Evolutionary conservation across 2,888 invertebrate species (phyloP), one percentile per base, ranked within the genome.

Genomic region (Blastobasis lacticolella): DNA sequence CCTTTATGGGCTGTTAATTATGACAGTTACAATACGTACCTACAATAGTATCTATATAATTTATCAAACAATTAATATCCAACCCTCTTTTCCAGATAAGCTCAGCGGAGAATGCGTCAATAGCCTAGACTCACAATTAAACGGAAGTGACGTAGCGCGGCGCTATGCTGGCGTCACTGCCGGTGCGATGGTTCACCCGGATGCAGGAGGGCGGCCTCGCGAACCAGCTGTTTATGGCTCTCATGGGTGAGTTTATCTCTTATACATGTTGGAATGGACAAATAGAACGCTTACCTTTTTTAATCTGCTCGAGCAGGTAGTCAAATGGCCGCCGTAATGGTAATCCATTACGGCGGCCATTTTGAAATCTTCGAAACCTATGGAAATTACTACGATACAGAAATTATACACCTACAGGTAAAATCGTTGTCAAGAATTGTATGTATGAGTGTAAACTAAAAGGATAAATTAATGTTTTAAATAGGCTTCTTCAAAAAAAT

Each of bases 191-290:
- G 87, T 63, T 84, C 58, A 69, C 74, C 56, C 67, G 73, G 60
- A 66, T 85, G 60, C 74, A 76, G 65, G 56, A 78, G 63, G 84
- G 83, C 57, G 86, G 85, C 40, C 69, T 81, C 54, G 65, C 71
- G 61, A 87, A 83, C 61, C 87, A 88, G 57, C 78, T 86, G 59
- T 64, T 86, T 49, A 87, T 88, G 87, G 85, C 87, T 38, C 63
- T 78, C 7, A 87, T 88, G 87, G 83, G 87, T 88, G 54, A 75
- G 83, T 70, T 38, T 5, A 1, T 37, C 37, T 9, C n/a, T n/a
- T n/a, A n/a, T 50, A 37, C 23, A 37, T 37, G 5, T 37, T 7
- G 8, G 4, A 37, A 42, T 38, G n/a, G 4, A 8, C 4, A 42
- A 5, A 2, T 43, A 36, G 6, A 43, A 49, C 6, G n/a, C 10